Evolutionary conservation across 2,113 vertebrate species (phyloP).

Genomic region (Sciurus niger): DNA sequence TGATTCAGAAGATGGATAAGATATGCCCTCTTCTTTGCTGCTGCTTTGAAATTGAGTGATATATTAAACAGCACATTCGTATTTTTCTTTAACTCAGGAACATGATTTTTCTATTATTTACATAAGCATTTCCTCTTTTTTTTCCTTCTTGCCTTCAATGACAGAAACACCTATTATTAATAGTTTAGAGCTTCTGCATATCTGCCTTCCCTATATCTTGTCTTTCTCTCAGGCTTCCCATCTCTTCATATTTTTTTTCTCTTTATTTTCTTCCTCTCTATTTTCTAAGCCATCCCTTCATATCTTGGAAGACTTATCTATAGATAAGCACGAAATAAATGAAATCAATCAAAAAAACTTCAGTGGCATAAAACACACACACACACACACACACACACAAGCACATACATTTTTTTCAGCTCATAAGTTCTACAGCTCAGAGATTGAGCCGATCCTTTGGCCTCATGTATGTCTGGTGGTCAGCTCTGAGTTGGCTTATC

Average conservation of each 20-base stretch:
- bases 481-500: not conserved
- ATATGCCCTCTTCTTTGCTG: not conserved
- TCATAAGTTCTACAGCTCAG: not conserved
- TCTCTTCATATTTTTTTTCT: not conserved
- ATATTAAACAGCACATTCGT: not conserved
- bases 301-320: not conserved
- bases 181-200: not conserved
- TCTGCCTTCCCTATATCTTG: not conserved
- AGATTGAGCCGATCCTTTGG: not conserved
- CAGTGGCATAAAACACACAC: not conserved
- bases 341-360: not conserved
- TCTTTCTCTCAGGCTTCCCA: not conserved
- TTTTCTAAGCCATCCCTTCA: not conserved
- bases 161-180: not conserved
- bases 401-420: not conserved
- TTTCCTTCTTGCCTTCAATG: not conserved
- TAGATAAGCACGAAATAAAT: not conserved
- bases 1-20: not conserved
- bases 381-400: not conserved
- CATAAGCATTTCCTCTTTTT: not conserved
- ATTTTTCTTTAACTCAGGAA: not conserved
- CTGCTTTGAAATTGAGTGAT: not conserved
- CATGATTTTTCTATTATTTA: slow-evolving; percentile 10
- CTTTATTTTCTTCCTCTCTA: not conserved
- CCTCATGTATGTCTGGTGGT: not conserved